A percentile compares a stretch with the other conserved stretches of the same genome.
Evolutionary conservation across 2,113 vertebrate genomes (phyloP).

Genomic region (Megalops atlanticus): DNA sequence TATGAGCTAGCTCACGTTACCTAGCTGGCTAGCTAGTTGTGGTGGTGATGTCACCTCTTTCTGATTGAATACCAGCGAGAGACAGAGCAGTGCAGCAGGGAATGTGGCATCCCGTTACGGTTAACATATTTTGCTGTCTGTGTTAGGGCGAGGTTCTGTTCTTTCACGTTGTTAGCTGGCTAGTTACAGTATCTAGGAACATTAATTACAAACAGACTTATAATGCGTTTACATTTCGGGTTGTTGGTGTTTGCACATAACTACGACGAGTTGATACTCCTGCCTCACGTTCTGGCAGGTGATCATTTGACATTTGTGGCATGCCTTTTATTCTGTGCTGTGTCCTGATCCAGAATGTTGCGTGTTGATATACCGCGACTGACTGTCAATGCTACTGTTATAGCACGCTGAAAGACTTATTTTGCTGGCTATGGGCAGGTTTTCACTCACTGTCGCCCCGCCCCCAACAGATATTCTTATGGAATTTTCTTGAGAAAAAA

Average conservation of each 20-base stretch:
- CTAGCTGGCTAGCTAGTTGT: not conserved
- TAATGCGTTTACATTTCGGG: not conserved
- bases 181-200: too few species aligned
- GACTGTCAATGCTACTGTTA: not conserved
- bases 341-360: not conserved
- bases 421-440: not conserved
- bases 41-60: not conserved
- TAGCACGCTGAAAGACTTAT: not conserved
- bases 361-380: not conserved
- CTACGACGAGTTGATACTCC: not conserved
- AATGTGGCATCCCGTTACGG: too few species aligned
- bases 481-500: too few species aligned
- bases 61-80: not conserved
- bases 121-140: too few species aligned
- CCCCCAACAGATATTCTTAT: too few species aligned
- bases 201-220: too few species aligned
- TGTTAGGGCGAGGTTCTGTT: not conserved
- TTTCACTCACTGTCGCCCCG: too few species aligned
- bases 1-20: too few species aligned
- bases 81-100: too few species aligned
- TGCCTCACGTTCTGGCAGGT: not conserved
- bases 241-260: not conserved
- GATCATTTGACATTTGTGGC: too few species aligned
- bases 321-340: too few species aligned
- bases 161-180: too few species aligned